Conservation (phyloP, 2,113 vertebrate genomes). For the Scomber japonicus region DNA sequence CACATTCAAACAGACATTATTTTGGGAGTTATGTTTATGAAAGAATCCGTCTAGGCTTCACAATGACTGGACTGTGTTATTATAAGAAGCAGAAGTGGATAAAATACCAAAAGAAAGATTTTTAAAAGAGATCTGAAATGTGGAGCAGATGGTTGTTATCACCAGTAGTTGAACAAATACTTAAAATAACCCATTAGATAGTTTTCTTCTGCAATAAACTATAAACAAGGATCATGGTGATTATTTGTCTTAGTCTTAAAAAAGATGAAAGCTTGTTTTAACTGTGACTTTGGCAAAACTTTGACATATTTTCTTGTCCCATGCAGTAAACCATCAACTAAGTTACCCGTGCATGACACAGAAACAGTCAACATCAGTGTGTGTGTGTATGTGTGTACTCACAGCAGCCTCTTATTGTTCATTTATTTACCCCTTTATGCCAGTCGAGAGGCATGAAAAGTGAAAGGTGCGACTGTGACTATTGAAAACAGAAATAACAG, state of each 20-base stretch:
- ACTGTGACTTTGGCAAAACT: neutral
- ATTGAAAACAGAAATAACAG: conserved; percentile 31
- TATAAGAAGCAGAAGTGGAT: neutral
- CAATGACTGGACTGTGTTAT: neutral
- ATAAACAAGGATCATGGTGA: neutral
- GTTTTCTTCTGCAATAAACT: neutral
- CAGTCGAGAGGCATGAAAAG: conserved; percentile 5
- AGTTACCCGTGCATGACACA: neutral
- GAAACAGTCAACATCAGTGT: neutral
- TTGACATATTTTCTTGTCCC: neutral
- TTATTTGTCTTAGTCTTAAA: neutral
- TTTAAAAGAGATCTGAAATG: neutral
- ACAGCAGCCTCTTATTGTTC: conserved; percentile 23
- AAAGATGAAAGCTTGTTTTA: neutral
- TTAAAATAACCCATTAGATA: neutral
- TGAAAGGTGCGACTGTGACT: conserved; percentile 11
- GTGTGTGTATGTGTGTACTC: neutral
- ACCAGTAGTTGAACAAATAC: neutral
- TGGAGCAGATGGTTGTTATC: neutral
- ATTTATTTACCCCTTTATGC: conserved; percentile 35
- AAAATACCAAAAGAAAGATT: neutral
- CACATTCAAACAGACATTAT: conserved; percentile 8
- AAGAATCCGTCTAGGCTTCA: neutral
- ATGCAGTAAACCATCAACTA: neutral
- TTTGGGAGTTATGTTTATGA: conserved; percentile 2